phyloP scores from a whole-genome alignment of 2,797 vertebrate genomes.

The Syngnathus acus region DNA sequence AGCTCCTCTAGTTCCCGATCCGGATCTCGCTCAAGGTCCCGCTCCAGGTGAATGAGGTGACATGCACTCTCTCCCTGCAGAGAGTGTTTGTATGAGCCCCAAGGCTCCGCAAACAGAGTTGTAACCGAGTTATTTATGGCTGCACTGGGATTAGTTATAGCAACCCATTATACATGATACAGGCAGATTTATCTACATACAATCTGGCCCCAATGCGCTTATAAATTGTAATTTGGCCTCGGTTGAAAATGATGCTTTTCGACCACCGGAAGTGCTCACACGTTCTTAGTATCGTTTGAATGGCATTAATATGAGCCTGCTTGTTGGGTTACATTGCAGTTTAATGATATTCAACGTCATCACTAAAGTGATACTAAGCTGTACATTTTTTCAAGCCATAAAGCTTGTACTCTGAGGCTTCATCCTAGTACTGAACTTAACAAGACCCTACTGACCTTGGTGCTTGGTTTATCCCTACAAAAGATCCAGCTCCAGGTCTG shows the following conservation, averaged over 20 bases:
- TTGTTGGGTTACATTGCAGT: too few relatives aligned
- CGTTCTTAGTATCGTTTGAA: not conserved
- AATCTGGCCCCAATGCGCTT: not conserved
- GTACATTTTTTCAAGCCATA: not conserved
- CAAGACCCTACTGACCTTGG: conserved; percentile 59
- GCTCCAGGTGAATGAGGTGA: conserved; percentile 99
- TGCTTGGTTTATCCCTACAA: conserved; percentile 88
- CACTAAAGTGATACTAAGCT: not conserved
- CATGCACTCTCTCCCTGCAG: conserved; percentile 79
- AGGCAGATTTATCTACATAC: not conserved
- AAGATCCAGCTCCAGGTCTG: conserved; percentile 99
- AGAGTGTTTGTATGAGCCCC: conserved; percentile 75
- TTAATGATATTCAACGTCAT: too few relatives aligned
- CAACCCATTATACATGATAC: not conserved
- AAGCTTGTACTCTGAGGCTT: conserved; percentile 34
- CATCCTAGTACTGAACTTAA: conserved; percentile 31
- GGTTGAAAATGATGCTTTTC: not conserved
- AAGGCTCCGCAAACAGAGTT: conserved; percentile 27
- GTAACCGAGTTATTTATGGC: conserved; percentile 18
- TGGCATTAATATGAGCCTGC: not conserved
- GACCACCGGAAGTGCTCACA: not conserved
- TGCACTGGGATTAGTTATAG: not conserved
- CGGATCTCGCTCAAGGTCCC: conserved; percentile 90
- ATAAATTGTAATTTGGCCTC: not conserved
- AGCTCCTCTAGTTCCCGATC: conserved; percentile 97